phyloP scores from a whole-genome alignment of 2,113 vertebrate genomes.

The Carassius carassius region DNA sequence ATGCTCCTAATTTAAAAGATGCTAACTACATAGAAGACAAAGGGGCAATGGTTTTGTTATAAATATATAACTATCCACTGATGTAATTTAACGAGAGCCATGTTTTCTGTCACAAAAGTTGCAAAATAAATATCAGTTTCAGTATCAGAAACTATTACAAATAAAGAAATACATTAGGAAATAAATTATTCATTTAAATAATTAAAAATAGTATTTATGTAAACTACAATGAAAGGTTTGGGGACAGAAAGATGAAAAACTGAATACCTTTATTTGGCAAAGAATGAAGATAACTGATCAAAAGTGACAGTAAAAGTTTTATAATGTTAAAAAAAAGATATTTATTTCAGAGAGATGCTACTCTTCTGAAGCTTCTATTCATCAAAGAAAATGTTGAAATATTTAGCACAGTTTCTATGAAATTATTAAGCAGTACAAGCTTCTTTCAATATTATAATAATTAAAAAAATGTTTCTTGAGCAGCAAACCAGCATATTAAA shows the following conservation, averaged over 20 bases:
- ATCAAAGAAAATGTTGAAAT: neutral
- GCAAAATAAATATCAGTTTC: neutral
- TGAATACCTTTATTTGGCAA: neutral
- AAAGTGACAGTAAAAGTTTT: neutral
- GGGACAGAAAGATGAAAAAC: neutral
- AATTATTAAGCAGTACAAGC: too few species aligned
- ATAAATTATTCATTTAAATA: neutral
- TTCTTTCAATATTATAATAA: neutral
- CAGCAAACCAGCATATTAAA: neutral
- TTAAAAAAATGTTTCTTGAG: neutral
- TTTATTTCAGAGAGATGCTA: neutral
- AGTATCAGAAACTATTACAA: neutral
- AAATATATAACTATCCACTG: neutral
- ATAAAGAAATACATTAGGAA: neutral
- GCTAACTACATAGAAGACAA: neutral
- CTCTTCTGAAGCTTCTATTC: neutral
- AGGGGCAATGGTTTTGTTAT: neutral
- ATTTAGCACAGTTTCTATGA: too few species aligned
- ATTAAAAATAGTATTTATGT: neutral
- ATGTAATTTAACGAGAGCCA: neutral
- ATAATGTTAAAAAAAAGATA: neutral
- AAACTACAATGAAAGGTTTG: neutral
- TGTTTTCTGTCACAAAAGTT: neutral
- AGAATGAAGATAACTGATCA: neutral
- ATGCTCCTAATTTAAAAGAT: neutral